Conservation (phyloP, 53 echinoderm and acorn worm species). For the Patiria pectinifera region DNA sequence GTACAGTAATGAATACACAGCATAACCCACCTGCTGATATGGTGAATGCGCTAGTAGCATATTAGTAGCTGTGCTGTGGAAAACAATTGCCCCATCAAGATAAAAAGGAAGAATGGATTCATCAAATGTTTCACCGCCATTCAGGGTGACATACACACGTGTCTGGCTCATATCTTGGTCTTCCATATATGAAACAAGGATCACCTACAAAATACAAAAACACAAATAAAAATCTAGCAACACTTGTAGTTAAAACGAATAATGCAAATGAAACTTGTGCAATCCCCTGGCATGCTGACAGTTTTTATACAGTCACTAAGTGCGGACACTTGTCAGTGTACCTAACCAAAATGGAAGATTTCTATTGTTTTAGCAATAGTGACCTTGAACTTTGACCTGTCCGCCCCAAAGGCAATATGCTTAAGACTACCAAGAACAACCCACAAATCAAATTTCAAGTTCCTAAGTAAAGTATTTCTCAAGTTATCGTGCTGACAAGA, state of each 20-base stretch:
- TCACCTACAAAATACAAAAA: conserved; percentile 64
- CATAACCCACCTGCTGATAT: conserved; percentile 72
- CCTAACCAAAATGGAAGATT: no score
- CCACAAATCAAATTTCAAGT: no score
- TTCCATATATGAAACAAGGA: conserved; percentile 76
- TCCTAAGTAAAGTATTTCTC: no score
- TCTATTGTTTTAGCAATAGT: no score
- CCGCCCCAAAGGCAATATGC: no score
- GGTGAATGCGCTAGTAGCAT: conserved; percentile 74
- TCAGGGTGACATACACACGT: conserved; percentile 77
- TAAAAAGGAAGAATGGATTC: conserved; percentile 54
- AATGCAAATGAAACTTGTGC: no score
- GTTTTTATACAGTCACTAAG: no score
- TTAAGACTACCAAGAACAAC: no score
- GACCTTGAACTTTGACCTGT: no score
- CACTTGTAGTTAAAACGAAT: not conserved
- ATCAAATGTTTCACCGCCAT: conserved; percentile 74
- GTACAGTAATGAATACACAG: not conserved
- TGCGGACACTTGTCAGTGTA: no score
- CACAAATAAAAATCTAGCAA: not conserved
- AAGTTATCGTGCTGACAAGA: no score
- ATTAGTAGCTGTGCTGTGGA: conserved; percentile 59
- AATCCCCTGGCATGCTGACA: no score
- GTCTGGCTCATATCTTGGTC: conserved; percentile 61
- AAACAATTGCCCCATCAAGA: conserved; percentile 67